A percentile compares a stretch with the other conserved stretches of the same genome.
phyloP scores from a whole-genome alignment of 2,113 vertebrate species.

The Vimba vimba region DNA sequence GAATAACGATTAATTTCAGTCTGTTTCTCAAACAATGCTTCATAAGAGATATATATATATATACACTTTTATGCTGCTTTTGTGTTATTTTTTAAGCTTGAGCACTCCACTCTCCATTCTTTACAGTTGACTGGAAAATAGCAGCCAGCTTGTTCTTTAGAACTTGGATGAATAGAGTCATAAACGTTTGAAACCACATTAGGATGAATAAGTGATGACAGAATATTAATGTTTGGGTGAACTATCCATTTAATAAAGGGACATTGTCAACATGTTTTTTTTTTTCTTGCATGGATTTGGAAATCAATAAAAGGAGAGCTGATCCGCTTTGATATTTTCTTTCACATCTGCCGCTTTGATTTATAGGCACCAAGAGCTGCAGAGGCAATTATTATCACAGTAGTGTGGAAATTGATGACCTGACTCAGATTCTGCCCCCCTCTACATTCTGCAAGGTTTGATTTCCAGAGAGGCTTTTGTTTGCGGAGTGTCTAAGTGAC shows the following conservation, averaged over 20 bases:
- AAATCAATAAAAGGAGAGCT: constrained; percentile 34
- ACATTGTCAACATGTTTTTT: background rate
- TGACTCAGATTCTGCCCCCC: constrained; percentile 7
- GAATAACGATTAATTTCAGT: background rate
- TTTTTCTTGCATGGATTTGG: constrained; percentile 16
- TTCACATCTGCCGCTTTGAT: constrained; percentile 44
- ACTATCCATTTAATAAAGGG: background rate
- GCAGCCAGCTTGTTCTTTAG: background rate
- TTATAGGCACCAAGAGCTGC: constrained; percentile 32
- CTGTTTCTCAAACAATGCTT: no score
- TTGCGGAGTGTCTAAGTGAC: constrained; percentile 5
- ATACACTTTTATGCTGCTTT: no score
- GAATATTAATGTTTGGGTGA: background rate
- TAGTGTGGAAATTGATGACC: constrained; percentile 38
- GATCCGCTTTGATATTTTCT: constrained; percentile 4
- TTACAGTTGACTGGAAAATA: background rate
- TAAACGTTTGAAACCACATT: background rate
- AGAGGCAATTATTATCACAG: constrained; percentile 37
- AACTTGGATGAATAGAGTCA: background rate
- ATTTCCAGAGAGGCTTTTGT: constrained; percentile 38
- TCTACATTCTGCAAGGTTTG: constrained; percentile 25
- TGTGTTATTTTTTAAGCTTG: no score
- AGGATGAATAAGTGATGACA: background rate
- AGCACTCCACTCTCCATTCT: background rate
- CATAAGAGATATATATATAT: no score